These are phyloP conservation scores for Hypsopygia costalis DNA, from an alignment of 2,888 invertebrate species.

Conservation along the genomic window DNA sequence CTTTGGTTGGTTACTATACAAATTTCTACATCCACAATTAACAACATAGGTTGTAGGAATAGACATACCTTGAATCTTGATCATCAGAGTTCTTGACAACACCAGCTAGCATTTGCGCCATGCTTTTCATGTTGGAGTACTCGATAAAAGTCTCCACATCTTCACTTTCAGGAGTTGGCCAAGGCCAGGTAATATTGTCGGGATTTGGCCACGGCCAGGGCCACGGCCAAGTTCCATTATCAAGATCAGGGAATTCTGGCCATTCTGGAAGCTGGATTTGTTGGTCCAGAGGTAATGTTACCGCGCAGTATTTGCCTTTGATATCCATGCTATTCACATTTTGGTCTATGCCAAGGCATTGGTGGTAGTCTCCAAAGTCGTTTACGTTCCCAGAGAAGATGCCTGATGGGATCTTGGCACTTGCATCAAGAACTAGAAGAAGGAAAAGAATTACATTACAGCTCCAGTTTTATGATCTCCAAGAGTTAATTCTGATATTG, in stretches of 20 bases:
- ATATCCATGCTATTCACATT: slow-evolving; percentile 31
- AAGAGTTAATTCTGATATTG: too few species aligned
- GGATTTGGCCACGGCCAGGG: neutral
- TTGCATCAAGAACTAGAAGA: slow-evolving; percentile 61
- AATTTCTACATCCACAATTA: too few species aligned
- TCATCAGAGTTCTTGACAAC: slow-evolving; percentile 16
- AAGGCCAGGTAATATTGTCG: slow-evolving; percentile 14
- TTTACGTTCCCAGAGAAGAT: slow-evolving; percentile 49
- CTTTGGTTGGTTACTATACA: too few species aligned
- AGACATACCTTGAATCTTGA: slow-evolving; percentile 1
- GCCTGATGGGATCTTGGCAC: slow-evolving; percentile 59
- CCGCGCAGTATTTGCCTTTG: slow-evolving; percentile 65
- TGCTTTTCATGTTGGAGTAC: slow-evolving; percentile 20
- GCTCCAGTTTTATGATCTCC: too few species aligned
- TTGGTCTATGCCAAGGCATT: slow-evolving; percentile 43
- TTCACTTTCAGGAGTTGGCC: slow-evolving; percentile 16
- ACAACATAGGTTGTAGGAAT: too few species aligned
- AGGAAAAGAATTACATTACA: slow-evolving; percentile 1
- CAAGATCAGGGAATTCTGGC: slow-evolving; percentile 17
- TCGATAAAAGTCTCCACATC: slow-evolving; percentile 8
- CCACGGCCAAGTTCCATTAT: neutral
- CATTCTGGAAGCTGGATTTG: slow-evolving; percentile 22
- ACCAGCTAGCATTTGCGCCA: slow-evolving; percentile 29
- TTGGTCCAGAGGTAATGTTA: slow-evolving; percentile 33
- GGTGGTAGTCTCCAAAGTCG: slow-evolving; percentile 57